Conservation (phyloP, 1,140 invertebrate species). For the Metopolophium dirhodum region DNA sequence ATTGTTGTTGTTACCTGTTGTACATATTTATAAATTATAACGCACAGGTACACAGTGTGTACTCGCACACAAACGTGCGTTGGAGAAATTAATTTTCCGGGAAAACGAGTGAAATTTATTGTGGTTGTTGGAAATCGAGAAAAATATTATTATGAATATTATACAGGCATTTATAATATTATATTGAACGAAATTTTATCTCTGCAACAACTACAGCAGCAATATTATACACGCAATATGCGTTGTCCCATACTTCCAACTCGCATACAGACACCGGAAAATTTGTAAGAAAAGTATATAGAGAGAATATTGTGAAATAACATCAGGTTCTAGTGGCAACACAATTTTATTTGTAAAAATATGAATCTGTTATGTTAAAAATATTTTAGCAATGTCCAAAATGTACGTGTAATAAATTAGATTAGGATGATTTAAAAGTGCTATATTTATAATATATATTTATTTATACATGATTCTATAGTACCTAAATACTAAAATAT, state of each 20-base stretch:
- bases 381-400: background rate
- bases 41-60: background rate
- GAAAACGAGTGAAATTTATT: constrained; percentile 8
- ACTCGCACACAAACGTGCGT: background rate
- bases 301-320: background rate
- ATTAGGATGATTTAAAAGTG: background rate
- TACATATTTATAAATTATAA: background rate
- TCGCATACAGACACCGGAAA: background rate
- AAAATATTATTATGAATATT: background rate
- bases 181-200: background rate
- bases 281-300: background rate
- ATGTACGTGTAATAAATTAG: background rate
- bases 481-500: background rate
- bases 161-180: background rate
- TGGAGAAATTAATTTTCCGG: background rate
- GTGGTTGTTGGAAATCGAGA: background rate
- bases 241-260: background rate
- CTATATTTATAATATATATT: background rate
- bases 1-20: background rate
- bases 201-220: background rate
- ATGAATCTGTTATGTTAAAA: background rate
- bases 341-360: background rate
- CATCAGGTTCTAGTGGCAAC: background rate
- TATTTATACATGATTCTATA: background rate
- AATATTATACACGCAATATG: background rate